phyloP scores from a whole-genome alignment of 2,113 vertebrate species.

The Dinomys branickii region DNA sequence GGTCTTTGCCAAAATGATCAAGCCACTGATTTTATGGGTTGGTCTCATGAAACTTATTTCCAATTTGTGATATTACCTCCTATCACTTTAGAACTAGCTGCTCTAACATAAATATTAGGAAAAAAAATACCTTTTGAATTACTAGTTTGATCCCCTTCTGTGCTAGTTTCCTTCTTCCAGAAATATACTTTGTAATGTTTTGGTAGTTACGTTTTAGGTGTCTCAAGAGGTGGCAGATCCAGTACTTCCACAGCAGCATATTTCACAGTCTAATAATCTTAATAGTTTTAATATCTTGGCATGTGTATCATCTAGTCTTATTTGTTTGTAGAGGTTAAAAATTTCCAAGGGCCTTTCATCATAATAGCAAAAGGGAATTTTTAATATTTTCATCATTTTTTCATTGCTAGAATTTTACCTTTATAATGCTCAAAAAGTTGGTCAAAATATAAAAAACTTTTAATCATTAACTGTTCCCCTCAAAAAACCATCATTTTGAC shows the following conservation, averaged over 20 bases:
- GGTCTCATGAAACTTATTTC: constrained; percentile 20
- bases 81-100: constrained; percentile 50
- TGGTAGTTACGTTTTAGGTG: constrained; percentile 68
- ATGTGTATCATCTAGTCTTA: constrained; percentile 68
- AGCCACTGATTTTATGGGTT: constrained; percentile 55
- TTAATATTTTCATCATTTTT: constrained; percentile 48
- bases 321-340: constrained; percentile 69
- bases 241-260: constrained; percentile 65
- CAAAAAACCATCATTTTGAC: too few relatives aligned
- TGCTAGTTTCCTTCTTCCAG: constrained; percentile 58
- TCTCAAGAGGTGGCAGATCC: constrained; percentile 60
- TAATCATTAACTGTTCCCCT: too few relatives aligned
- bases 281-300: constrained; percentile 67
- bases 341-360: constrained; percentile 62
- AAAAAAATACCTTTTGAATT: constrained; percentile 13
- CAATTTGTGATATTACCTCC: constrained; percentile 44
- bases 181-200: constrained; percentile 70
- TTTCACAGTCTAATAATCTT: constrained; percentile 75
- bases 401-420: constrained; percentile 53
- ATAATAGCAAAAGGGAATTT: constrained; percentile 14
- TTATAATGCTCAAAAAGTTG: constrained; percentile 48
- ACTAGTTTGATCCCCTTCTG: constrained; percentile 25
- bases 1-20: constrained; percentile 53
- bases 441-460: too few relatives aligned
- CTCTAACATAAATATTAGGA: constrained; percentile 40